Conservation (phyloP, 2,113 vertebrate genomes). For the Cranoglanis bouderius region DNA sequence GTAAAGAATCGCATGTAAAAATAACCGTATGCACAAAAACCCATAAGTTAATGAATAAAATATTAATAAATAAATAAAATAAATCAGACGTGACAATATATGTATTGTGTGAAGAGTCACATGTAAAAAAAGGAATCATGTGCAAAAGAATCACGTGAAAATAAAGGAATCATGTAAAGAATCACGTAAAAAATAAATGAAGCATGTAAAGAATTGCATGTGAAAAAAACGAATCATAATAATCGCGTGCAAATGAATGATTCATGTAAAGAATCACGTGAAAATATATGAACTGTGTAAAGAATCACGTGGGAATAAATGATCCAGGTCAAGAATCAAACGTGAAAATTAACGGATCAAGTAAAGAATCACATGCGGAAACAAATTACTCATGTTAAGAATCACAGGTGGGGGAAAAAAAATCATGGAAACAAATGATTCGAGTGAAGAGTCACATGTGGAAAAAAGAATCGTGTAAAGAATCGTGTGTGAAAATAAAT, state of each 20-base stretch:
- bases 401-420: background rate
- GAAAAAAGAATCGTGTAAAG: background rate
- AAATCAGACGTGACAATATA: background rate
- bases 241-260: background rate
- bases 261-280: background rate
- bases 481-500: background rate
- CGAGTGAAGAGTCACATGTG: background rate
- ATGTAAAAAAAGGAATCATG: background rate
- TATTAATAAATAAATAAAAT: background rate
- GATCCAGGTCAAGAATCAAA: too few species aligned
- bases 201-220: too few species aligned
- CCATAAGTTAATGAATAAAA: too few species aligned
- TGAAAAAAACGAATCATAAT: background rate
- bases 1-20: background rate
- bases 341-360: too few species aligned
- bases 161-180: background rate
- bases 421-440: background rate
- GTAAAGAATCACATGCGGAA: too few species aligned
- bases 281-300: background rate
- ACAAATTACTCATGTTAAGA: background rate
- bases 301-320: background rate
- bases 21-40: background rate
- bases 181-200: background rate
- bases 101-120: background rate
- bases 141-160: background rate